These are phyloP conservation scores for Drosophila arizonae DNA, from an alignment of 1,140 invertebrate species.

Conservation along the genomic window DNA sequence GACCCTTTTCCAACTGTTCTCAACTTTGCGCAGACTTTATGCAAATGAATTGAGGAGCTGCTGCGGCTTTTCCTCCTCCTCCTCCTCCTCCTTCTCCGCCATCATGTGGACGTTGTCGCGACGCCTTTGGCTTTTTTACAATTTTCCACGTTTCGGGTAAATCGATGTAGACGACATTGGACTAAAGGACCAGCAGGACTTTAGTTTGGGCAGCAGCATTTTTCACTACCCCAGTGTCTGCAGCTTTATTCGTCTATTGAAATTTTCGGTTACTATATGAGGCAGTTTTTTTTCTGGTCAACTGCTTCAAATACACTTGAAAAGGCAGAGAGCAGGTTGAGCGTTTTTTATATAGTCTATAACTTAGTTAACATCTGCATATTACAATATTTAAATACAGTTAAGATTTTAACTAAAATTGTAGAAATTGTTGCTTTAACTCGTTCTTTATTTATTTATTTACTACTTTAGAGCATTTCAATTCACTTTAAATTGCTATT, in stretches of 20 bases:
- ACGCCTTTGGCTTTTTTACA: slow-evolving; percentile 30
- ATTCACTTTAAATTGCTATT: background rate
- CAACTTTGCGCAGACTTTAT: slow-evolving; percentile 57
- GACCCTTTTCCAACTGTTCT: slow-evolving; percentile 9
- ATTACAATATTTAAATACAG: too few relatives aligned
- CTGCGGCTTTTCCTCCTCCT: background rate
- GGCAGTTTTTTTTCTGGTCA: background rate
- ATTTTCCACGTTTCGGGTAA: slow-evolving; percentile 15
- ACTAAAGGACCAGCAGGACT: background rate
- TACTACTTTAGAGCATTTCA: too few relatives aligned
- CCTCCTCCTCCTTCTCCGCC: slow-evolving; percentile 9
- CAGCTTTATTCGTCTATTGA: background rate
- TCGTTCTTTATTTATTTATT: too few relatives aligned
- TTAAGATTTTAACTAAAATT: too few relatives aligned
- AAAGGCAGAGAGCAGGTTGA: too few relatives aligned
- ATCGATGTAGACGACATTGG: slow-evolving; percentile 11
- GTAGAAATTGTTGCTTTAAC: too few relatives aligned
- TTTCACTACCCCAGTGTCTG: background rate
- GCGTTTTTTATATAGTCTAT: too few relatives aligned
- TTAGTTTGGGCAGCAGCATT: background rate
- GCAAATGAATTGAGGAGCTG: slow-evolving; percentile 62
- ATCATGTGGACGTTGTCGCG: slow-evolving; percentile 51
- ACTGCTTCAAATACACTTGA: background rate
- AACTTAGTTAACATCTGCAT: too few relatives aligned
- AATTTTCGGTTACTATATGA: background rate